phyloP scores from a whole-genome alignment of 2,113 vertebrate genomes.

The Oryzias javanicus region DNA sequence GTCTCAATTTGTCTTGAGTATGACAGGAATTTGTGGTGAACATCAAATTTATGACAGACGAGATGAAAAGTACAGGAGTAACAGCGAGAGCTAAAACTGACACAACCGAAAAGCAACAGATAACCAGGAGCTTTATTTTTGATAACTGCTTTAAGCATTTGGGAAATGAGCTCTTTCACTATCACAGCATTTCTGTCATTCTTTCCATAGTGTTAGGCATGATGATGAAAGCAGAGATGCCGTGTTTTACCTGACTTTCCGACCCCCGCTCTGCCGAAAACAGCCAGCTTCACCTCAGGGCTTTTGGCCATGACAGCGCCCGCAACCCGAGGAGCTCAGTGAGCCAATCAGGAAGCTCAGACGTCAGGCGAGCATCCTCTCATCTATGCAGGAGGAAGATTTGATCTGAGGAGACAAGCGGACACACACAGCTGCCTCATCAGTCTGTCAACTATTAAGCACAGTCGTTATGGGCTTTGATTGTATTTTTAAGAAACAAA shows the following conservation, averaged over 20 bases:
- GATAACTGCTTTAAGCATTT: too few species aligned
- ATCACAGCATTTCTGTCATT: not conserved
- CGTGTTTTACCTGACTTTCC: slow-evolving; percentile 90
- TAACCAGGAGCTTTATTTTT: too few species aligned
- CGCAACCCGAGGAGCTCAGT: slow-evolving; percentile 28
- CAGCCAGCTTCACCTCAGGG: slow-evolving; percentile 90
- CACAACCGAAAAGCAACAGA: too few species aligned
- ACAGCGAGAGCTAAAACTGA: too few species aligned
- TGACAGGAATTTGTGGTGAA: not conserved
- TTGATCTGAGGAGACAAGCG: slow-evolving; percentile 33
- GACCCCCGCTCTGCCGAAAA: slow-evolving; percentile 93
- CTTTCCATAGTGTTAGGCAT: not conserved
- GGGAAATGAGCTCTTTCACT: not conserved
- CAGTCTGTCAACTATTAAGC: not conserved
- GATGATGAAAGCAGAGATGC: not conserved
- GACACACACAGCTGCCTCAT: not conserved
- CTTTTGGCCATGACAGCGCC: slow-evolving; percentile 88
- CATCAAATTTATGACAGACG: slow-evolving; percentile 4
- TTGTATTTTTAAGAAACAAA: too few species aligned
- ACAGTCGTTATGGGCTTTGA: too few species aligned
- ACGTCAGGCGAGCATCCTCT: slow-evolving; percentile 63
- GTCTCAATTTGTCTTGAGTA: too few species aligned
- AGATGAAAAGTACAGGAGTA: not conserved
- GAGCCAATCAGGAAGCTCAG: slow-evolving; percentile 47
- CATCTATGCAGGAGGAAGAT: slow-evolving; percentile 23